phyloP scores from a whole-genome alignment of 2,888 invertebrate genomes.

The Oxytorus armatus region DNA sequence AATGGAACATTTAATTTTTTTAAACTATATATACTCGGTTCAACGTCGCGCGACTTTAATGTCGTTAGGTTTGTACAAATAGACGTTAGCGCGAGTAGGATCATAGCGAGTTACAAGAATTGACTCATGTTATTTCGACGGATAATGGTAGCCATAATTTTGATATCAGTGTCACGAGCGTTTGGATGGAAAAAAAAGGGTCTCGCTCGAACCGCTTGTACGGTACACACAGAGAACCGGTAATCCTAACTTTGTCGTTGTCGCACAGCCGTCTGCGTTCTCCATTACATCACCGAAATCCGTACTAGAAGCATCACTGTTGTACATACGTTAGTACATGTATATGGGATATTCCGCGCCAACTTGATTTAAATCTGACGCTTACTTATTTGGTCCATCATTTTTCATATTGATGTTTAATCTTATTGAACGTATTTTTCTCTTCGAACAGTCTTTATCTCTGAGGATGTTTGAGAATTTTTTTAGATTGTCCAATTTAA shows the following conservation, averaged over 20 bases:
- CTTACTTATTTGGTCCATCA: not conserved
- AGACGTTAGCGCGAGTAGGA: not conserved
- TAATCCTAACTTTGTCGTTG: constrained; percentile 52
- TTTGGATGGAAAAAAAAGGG: constrained; percentile 43
- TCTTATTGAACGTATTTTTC: no score
- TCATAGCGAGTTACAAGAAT: constrained; percentile 42
- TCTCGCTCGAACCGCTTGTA: constrained; percentile 27
- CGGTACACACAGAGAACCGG: constrained; percentile 43
- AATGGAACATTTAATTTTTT: constrained; percentile 16
- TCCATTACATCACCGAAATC: constrained; percentile 25
- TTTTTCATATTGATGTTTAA: no score
- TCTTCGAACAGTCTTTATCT: no score
- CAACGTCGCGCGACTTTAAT: not conserved
- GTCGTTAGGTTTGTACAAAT: constrained; percentile 28
- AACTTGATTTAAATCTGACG: not conserved
- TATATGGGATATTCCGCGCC: not conserved
- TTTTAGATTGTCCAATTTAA: no score
- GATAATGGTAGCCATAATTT: constrained; percentile 42
- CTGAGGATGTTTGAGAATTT: no score
- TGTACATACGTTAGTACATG: not conserved
- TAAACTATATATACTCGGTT: constrained; percentile 8
- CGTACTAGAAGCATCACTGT: constrained; percentile 16
- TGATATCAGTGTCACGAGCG: constrained; percentile 44
- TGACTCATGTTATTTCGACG: constrained; percentile 24
- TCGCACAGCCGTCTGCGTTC: constrained; percentile 22